Evolutionary conservation across 1,140 invertebrate species (phyloP).

Genomic region (Nylanderia fulva): DNA sequence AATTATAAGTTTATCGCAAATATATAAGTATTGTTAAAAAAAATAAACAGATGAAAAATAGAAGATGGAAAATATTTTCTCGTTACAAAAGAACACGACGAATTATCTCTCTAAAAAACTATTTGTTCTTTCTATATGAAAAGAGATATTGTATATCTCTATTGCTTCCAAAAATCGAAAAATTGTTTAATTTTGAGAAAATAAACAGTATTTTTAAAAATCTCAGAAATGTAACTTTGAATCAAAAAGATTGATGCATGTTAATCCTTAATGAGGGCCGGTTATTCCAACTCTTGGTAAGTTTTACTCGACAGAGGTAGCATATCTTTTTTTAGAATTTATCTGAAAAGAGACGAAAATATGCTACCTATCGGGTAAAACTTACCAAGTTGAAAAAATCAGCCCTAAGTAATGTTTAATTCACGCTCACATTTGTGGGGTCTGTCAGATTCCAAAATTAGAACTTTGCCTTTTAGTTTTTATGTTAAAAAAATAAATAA

Average conservation of each 20-base stretch:
- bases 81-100: background rate
- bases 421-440: background rate
- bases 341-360: no score
- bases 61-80: background rate
- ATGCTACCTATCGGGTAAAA: no score
- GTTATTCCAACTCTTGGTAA: no score
- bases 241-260: background rate
- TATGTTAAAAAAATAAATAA: background rate
- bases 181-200: slow-evolving; percentile 1
- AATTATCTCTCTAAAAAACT: background rate
- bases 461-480: background rate
- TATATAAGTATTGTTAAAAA: background rate
- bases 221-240: background rate
- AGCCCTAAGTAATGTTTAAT: background rate
- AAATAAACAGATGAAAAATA: background rate
- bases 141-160: background rate
- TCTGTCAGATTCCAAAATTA: background rate
- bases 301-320: no score
- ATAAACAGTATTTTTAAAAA: background rate
- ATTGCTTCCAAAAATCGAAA: background rate
- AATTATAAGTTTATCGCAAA: slow-evolving; percentile 6
- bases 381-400: no score
- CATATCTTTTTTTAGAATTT: no score
- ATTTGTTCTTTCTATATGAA: background rate
- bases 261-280: slow-evolving; percentile 11